Evolutionary conservation across 2,113 vertebrate genomes (phyloP).

Genomic region (Indicator maculatus): DNA sequence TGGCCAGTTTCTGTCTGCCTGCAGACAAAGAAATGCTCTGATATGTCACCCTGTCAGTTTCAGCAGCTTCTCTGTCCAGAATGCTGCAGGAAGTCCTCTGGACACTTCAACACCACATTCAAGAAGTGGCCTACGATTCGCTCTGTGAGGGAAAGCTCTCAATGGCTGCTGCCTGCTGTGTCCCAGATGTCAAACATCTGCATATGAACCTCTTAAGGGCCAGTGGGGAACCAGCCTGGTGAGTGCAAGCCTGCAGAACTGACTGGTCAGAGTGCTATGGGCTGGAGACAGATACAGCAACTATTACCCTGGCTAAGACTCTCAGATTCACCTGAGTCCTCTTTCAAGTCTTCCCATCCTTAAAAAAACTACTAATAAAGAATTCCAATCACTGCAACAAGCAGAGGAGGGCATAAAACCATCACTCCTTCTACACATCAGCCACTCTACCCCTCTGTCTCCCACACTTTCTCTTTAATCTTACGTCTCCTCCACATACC

Average conservation of each 20-base stretch:
- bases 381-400: neutral
- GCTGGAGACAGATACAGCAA: neutral
- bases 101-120: neutral
- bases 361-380: neutral
- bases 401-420: constrained; percentile 29
- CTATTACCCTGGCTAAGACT: neutral
- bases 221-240: rapidly evolving
- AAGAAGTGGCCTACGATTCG: neutral
- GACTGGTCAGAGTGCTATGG: neutral
- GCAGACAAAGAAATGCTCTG: neutral
- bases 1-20: neutral
- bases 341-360: neutral
- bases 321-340: neutral
- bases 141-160: neutral
- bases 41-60: neutral
- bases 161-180: neutral
- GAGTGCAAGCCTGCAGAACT: neutral
- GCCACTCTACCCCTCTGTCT: neutral
- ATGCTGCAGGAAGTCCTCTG: neutral
- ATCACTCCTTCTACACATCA: neutral
- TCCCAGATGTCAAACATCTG: neutral
- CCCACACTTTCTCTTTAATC: neutral
- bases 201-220: neutral
- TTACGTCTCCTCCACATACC: neutral
- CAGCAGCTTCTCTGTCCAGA: neutral